Percentiles rank a stretch among this genome's conserved stretches.
These are phyloP conservation scores for Ischnura elegans DNA, from an alignment of 2,888 invertebrate genomes.

Conservation along the genomic window DNA sequence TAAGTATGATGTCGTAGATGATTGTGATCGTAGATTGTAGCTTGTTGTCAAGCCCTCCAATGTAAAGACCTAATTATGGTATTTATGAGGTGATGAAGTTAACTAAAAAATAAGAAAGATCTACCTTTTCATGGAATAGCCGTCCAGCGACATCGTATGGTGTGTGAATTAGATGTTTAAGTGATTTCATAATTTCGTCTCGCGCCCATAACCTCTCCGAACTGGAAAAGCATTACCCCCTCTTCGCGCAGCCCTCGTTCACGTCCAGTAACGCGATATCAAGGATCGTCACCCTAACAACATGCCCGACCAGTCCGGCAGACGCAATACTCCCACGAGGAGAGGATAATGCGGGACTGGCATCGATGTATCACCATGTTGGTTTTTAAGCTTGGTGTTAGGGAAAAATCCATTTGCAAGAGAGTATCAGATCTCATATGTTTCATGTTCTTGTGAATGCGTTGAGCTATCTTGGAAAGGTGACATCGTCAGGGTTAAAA, in stretches of 20 bases:
- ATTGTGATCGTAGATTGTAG: too few relatives aligned
- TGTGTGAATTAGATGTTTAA: too few relatives aligned
- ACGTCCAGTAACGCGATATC: not conserved
- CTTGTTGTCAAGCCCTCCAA: too few relatives aligned
- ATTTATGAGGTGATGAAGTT: too few relatives aligned
- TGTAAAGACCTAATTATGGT: too few relatives aligned
- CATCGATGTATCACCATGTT: not conserved
- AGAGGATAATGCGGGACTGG: not conserved
- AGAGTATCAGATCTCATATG: not conserved
- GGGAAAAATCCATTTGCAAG: not conserved
- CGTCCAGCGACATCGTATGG: too few relatives aligned
- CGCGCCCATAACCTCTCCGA: constrained; percentile 60
- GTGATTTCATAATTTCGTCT: not conserved
- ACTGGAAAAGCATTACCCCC: constrained; percentile 46
- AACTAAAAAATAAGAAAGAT: too few relatives aligned
- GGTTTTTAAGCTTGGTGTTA: not conserved
- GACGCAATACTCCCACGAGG: not conserved
- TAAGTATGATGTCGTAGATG: too few relatives aligned
- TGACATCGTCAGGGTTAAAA: not conserved
- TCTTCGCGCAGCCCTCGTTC: not conserved
- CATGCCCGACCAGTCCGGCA: not conserved
- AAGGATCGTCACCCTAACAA: not conserved
- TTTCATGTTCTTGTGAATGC: not conserved
- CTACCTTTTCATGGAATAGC: too few relatives aligned
- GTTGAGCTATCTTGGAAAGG: not conserved